Conservation (phyloP, 2,113 vertebrate species). For the Tachycineta bicolor region DNA sequence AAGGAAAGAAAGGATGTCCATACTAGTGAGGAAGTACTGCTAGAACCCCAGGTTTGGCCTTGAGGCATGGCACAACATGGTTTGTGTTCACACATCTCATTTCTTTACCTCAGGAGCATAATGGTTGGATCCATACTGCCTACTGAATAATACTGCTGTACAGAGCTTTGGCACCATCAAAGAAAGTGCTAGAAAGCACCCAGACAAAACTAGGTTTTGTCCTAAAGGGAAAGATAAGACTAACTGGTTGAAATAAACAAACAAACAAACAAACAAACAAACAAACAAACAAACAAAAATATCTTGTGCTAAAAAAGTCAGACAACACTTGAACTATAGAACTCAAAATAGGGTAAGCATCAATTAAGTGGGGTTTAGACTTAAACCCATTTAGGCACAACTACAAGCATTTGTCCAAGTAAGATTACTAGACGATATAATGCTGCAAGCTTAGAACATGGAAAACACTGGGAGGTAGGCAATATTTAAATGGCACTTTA, state of each 20-base stretch:
- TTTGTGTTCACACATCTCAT: not conserved
- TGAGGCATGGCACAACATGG: not conserved
- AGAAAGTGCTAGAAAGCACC: not conserved
- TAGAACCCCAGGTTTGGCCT: not conserved
- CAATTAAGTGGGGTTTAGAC: not conserved
- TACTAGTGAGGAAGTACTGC: not conserved
- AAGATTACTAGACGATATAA: not conserved
- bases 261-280: not conserved
- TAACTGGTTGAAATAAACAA: not conserved
- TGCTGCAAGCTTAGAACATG: not conserved
- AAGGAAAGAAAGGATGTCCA: not conserved
- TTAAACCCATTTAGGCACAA: not conserved
- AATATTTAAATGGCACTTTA: not conserved
- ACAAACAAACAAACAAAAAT: not conserved
- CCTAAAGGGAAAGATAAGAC: not conserved
- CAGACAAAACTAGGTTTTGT: not conserved
- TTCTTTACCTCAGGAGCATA: not conserved
- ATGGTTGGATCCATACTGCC: not conserved
- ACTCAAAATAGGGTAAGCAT: not conserved
- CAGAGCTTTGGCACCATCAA: not conserved
- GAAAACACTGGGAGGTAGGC: not conserved
- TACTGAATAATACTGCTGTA: not conserved
- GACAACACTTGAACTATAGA: not conserved
- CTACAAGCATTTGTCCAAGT: not conserved
- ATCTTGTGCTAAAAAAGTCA: not conserved